Percentiles rank a stretch among this genome's conserved stretches.
Evolutionary conservation across 64 coral and sea anemone species (phyloP).

Genomic region (Stichodactyla mertensii): DNA sequence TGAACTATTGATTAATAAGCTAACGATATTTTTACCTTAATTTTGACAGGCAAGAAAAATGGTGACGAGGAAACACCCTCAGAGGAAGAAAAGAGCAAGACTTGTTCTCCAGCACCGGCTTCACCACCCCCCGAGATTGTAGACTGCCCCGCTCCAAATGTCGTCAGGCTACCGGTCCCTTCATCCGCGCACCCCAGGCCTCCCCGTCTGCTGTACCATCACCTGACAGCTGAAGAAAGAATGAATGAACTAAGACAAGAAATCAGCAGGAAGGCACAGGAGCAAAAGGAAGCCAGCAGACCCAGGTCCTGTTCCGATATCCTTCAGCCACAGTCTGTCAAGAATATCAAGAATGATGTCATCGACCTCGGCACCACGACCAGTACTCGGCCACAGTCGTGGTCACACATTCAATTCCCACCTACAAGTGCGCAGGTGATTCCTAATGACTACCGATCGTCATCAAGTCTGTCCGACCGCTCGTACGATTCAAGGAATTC

Average conservation of each 20-base stretch:
- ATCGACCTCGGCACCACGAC: neutral
- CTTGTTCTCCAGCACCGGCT: neutral
- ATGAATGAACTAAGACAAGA: conserved; percentile 1
- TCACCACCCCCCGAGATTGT: neutral
- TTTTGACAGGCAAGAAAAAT: neutral
- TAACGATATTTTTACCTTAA: neutral
- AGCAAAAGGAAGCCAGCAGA: neutral
- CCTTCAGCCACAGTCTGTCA: conserved; percentile 18
- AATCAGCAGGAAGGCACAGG: neutral
- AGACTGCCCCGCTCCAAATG: conserved; percentile 16
- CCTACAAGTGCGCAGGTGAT: neutral
- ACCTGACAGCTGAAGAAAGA: conserved; percentile 6
- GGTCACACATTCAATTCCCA: conserved; percentile 20
- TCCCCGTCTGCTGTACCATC: neutral
- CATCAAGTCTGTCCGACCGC: neutral
- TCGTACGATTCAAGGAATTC: neutral
- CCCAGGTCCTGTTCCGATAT: neutral
- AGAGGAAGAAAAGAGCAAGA: neutral
- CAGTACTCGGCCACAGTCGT: conserved; percentile 4
- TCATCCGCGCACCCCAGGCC: neutral
- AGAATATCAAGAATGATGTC: neutral
- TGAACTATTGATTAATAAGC: neutral
- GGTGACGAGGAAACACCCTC: neutral
- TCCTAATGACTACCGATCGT: neutral
- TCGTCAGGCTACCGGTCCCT: conserved; percentile 15